These are phyloP conservation scores for Biston betularia DNA, from an alignment of 2,888 invertebrate species.

Conservation along the genomic window DNA sequence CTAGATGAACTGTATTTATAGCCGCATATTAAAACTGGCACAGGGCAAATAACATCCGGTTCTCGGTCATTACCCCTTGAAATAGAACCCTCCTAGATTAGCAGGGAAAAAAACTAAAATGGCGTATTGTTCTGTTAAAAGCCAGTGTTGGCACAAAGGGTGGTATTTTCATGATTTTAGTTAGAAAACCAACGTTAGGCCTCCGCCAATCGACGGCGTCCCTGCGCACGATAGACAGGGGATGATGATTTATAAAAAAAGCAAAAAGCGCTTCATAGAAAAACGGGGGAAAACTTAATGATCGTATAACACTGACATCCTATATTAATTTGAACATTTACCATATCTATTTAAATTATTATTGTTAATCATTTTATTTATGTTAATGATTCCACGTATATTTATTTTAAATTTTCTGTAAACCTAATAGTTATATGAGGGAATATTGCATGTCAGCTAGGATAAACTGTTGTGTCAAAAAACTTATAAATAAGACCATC, in stretches of 20 bases:
- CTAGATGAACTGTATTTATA: constrained; percentile 1
- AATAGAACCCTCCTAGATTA: constrained; percentile 74
- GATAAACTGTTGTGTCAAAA: no score
- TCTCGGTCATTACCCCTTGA: constrained; percentile 71
- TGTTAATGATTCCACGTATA: no score
- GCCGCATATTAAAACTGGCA: constrained; percentile 44
- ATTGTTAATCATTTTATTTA: no score
- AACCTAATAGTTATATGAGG: no score
- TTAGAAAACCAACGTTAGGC: constrained; percentile 63
- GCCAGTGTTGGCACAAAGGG: constrained; percentile 76
- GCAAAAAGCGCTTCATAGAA: constrained; percentile 76
- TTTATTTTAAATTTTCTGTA: no score
- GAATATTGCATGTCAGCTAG: no score
- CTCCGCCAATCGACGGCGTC: constrained; percentile 70
- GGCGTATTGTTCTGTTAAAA: constrained; percentile 75
- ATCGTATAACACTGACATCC: constrained; percentile 1
- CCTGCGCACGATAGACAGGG: constrained; percentile 75
- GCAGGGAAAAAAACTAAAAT: constrained; percentile 74
- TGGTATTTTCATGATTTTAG: constrained; percentile 73
- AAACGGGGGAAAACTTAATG: constrained; percentile 36
- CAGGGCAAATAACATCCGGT: constrained; percentile 55
- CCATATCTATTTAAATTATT: no score
- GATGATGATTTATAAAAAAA: constrained; percentile 59
- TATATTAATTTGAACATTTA: background rate
- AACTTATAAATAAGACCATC: no score